Evolutionary conservation across 2,113 vertebrate genomes (phyloP).

Genomic region (Lepus americanus): DNA sequence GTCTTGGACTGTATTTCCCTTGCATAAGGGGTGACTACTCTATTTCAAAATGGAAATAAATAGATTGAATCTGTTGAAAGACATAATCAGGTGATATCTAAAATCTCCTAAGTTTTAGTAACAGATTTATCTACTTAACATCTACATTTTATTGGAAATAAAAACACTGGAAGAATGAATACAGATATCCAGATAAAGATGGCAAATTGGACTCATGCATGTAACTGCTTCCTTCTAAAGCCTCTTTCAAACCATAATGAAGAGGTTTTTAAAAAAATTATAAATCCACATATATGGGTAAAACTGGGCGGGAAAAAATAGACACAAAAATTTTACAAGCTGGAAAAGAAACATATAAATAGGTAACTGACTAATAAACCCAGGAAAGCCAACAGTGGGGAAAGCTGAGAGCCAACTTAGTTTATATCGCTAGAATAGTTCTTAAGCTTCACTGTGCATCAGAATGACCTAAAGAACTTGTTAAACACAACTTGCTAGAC

Average conservation of each 20-base stretch:
- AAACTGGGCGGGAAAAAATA: background rate
- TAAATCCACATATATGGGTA: background rate
- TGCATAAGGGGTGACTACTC: too few relatives aligned
- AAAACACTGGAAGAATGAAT: constrained; percentile 59
- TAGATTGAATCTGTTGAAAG: constrained; percentile 1
- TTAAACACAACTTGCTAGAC: background rate
- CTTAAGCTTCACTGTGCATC: background rate
- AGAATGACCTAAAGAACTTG: background rate
- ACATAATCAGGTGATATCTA: constrained; percentile 12
- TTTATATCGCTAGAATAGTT: background rate
- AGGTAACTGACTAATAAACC: background rate
- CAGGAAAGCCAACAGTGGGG: background rate
- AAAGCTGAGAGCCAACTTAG: background rate
- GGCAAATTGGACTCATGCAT: constrained; percentile 25
- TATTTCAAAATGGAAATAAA: constrained; percentile 45
- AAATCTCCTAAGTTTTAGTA: constrained; percentile 38
- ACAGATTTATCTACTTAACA: constrained; percentile 3
- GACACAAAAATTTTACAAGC: constrained; percentile 37
- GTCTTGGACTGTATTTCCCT: background rate
- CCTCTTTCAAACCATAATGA: constrained; percentile 23
- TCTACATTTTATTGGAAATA: constrained; percentile 32
- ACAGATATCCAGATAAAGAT: constrained; percentile 29
- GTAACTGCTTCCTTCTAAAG: background rate
- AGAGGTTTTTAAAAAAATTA: background rate
- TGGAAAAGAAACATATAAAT: background rate